Percentiles rank a stretch among this genome's conserved stretches.
Evolutionary conservation across 2,113 vertebrate genomes (phyloP).

Genomic region (Salminus brasiliensis): DNA sequence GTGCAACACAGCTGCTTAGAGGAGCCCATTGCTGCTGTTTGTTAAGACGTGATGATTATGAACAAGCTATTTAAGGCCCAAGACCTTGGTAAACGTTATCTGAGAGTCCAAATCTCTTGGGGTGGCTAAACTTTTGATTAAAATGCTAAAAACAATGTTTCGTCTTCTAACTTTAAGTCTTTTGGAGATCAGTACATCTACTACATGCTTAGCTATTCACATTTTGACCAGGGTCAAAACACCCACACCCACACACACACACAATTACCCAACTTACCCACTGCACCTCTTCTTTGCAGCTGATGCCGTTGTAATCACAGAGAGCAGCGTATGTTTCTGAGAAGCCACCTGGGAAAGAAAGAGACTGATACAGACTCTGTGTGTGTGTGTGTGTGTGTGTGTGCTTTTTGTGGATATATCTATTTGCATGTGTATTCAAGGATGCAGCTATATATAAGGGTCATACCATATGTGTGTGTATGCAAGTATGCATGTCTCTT

Average conservation of each 20-base stretch:
- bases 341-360: constrained; percentile 74
- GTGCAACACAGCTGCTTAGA: too few species aligned
- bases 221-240: constrained; percentile 18
- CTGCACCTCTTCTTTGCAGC: constrained; percentile 82
- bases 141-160: too few species aligned
- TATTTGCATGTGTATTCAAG: constrained; percentile 11
- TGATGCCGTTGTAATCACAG: constrained; percentile 81
- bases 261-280: constrained; percentile 80
- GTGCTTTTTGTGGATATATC: constrained; percentile 32
- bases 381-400: constrained; percentile 11
- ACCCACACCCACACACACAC: constrained; percentile 57
- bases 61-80: too few species aligned
- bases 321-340: constrained; percentile 81
- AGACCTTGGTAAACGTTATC: too few species aligned
- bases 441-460: not conserved
- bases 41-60: too few species aligned
- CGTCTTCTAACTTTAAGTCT: too few species aligned
- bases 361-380: constrained; percentile 4
- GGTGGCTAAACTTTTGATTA: too few species aligned
- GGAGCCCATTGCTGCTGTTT: too few species aligned
- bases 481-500: not conserved
- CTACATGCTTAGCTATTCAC: constrained; percentile 60
- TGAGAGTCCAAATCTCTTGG: too few species aligned
- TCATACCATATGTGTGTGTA: not conserved
- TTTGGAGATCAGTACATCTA: too few species aligned